Base-by-base conservation (phyloP, 2,797 vertebrate species). In the Etheostoma nigrum region DNA sequence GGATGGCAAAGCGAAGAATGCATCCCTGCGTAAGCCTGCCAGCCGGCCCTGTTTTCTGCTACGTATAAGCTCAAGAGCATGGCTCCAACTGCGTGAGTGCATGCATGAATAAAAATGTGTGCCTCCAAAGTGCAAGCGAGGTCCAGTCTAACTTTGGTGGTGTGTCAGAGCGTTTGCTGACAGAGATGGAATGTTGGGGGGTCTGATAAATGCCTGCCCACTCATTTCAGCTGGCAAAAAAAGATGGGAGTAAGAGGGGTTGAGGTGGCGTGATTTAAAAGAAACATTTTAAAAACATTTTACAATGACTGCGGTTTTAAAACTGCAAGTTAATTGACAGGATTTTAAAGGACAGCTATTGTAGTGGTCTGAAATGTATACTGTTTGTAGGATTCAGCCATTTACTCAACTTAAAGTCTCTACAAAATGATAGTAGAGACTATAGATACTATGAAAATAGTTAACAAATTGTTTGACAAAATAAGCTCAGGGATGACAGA, bases 1-100 rank as follows among this genome's bases (percentile, higher is more conserved):
- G 21, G 78, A 75, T 74, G 18, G 57, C 66, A 71, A 79, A 84
- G 81, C 60, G 85, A 86, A 81, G 83, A 78, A 76, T 57, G 72
- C 63, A 78, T 78, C 67, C 10, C 42, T 53, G 72, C 63, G 58
- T 67, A 65, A 48, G 65, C 36, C 82, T 81, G 76, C 62, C 78
- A 68, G 76, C 60, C 78, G 71, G 78, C 36, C 60, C 27, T 69
- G 54, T 76, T 76, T 72, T 52, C 16, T 33, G 23, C 57, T 36
- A 14, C 1, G 0, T 36, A 57, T 51, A 36, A 36, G 79, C 60
- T 74, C 19, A 30, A 49, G 42, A 72, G 58, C 42, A 1, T 1
- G 21, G 40, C 19, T 61, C 33, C 62, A 76, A 78, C 81, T 74
- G 66, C 9, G 4, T 58, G 53, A 74, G 21, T 64, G 55, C 51